phyloP scores from a whole-genome alignment of 2,113 vertebrate genomes.

The Micronycteris hirsuta region DNA sequence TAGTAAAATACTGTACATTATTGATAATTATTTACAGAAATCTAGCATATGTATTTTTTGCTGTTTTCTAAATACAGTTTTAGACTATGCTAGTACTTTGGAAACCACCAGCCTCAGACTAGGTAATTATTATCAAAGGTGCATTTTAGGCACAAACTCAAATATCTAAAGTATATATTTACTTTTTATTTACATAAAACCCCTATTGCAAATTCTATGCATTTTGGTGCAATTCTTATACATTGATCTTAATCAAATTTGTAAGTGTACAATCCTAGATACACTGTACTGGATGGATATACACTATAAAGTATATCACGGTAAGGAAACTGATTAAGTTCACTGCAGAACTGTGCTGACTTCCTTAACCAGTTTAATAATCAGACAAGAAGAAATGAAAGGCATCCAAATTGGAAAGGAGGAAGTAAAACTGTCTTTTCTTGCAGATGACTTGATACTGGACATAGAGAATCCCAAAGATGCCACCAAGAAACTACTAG shows the following conservation, averaged over 20 bases:
- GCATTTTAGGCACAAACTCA: conserved; percentile 26
- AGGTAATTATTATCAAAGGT: conserved; percentile 21
- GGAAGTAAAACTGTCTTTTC: too few species aligned
- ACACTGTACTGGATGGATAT: background rate
- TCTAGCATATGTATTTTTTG: background rate
- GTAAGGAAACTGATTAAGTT: conserved; percentile 18
- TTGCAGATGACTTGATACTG: too few species aligned
- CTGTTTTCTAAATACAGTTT: conserved; percentile 21
- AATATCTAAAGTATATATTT: conserved; percentile 32
- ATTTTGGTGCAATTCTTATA: conserved; percentile 30
- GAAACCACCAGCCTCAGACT: background rate
- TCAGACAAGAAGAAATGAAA: too few species aligned
- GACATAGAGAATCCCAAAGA: too few species aligned
- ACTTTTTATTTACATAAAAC: conserved; percentile 33
- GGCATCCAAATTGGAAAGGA: too few species aligned
- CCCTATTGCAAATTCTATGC: background rate
- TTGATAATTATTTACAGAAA: conserved; percentile 20
- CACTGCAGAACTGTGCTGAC: conserved; percentile 68
- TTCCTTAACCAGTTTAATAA: conserved; percentile 79
- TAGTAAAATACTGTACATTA: background rate
- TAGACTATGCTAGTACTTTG: background rate
- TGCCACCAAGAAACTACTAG: too few species aligned
- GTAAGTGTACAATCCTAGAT: conserved; percentile 22
- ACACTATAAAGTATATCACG: conserved; percentile 28
- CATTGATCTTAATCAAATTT: conserved; percentile 28